These are phyloP conservation scores for Buathra laborator DNA, from an alignment of 2,888 invertebrate species.

Conservation along the genomic window DNA sequence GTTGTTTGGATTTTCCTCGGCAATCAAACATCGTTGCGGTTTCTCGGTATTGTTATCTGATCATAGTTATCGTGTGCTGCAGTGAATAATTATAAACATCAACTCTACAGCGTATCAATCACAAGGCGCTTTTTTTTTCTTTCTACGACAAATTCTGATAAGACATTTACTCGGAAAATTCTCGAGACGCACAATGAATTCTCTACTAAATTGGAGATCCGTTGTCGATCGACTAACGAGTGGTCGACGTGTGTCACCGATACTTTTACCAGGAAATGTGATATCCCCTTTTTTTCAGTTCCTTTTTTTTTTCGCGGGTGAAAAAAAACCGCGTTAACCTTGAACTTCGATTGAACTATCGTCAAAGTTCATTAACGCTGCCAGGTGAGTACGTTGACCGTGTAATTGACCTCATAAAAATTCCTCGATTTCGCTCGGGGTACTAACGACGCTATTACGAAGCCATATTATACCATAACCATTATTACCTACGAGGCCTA, in stretches of 20 bases:
- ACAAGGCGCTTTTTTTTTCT: background rate
- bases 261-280: background rate
- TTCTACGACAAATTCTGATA: background rate
- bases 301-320: background rate
- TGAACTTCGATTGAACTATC: background rate
- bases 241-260: background rate
- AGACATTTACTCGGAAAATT: background rate
- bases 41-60: background rate
- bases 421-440: background rate
- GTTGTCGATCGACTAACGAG: background rate
- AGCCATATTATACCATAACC: background rate
- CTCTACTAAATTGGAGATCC: background rate
- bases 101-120: background rate
- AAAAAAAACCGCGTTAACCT: background rate
- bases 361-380: background rate
- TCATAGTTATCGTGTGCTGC: background rate
- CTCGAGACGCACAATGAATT: background rate
- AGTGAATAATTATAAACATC: background rate
- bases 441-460: background rate
- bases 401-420: background rate
- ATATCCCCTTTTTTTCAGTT: background rate
- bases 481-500: too few relatives aligned
- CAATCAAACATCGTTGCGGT: background rate
- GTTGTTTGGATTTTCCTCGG: conserved; percentile 42
- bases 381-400: conserved; percentile 3